Base-by-base conservation (phyloP, 2,888 invertebrate species). In the Euspilapteryx auroguttella region DNA sequence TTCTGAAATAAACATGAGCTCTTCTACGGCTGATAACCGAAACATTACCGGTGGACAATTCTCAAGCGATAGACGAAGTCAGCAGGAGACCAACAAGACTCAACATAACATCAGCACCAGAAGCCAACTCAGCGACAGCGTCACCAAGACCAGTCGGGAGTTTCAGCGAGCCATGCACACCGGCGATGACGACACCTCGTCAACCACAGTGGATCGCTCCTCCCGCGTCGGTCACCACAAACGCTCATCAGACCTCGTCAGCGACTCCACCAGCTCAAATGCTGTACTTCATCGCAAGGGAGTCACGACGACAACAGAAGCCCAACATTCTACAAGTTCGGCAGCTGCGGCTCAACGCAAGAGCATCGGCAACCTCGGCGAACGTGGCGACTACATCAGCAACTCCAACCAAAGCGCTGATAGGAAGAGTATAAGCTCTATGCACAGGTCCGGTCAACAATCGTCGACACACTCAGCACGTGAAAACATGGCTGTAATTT, bases 311-410 rank as follows among this genome's bases (percentile, higher is more conserved):
- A 81, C 83, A 1, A 82, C 81, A n/a, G 87, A 87, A 58, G 85
- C 86, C 2, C 66, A 85, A 4, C 87, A 88, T 46, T 82, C 85
- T 1, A 85, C 82, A 7, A 83, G 83, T 41, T 81, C 86, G 0
- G 82, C 87, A 1, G 89, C 89, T 11, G 84, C 89, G 13, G 86
- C 87, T 36, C 89, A 89, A 56, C 79, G 87, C 28, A 89, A 88
- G 53, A 90, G 89, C 32, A 86, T 90, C 33, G 82, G 83, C 13
- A 90, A 90, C 49, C 69, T 91, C 1, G 84, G 86, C 31, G 89
- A 89, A 35, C 84, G 82, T 39, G 84, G 84, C 7, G 82, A 84
- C 42, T 84, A 81, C 42, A 81, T 82, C 32, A 82, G 79, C 35
- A 84, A 82, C 38, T 79, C 83, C 2, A 78, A 81, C 1, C 82